Conservation (phyloP, 2,888 invertebrate species). For the Anarsia innoxiella region DNA sequence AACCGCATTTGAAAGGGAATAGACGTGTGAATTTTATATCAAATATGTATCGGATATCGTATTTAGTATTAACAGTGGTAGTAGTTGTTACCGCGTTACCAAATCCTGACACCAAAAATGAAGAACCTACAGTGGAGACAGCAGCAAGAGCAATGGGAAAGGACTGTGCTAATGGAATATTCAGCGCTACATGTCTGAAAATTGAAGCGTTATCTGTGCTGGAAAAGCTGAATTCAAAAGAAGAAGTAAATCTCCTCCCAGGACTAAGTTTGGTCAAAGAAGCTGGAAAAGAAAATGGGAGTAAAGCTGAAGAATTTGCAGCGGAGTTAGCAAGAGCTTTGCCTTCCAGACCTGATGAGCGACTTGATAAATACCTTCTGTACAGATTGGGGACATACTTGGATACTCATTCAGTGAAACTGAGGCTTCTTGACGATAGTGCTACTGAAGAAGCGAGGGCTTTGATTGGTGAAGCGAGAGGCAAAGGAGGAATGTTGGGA, state of each 20-base stretch:
- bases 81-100: constrained; percentile 43
- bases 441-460: constrained; percentile 76
- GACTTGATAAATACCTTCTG: constrained; percentile 83
- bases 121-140: constrained; percentile 35
- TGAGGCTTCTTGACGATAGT: constrained; percentile 80
- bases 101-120: constrained; percentile 36
- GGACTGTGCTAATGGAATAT: constrained; percentile 56
- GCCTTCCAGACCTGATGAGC: constrained; percentile 84
- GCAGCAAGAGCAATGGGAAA: constrained; percentile 48
- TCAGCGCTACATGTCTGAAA: constrained; percentile 60
- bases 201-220: constrained; percentile 61
- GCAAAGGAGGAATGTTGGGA: constrained; percentile 63
- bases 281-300: constrained; percentile 55
- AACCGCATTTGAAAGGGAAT: constrained; percentile 41
- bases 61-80: constrained; percentile 33
- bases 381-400: constrained; percentile 82
- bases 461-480: constrained; percentile 71
- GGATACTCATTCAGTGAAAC: constrained; percentile 82
- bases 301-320: constrained; percentile 81
- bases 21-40: constrained; percentile 53
- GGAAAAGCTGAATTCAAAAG: constrained; percentile 56
- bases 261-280: constrained; percentile 82
- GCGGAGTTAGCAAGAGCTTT: constrained; percentile 83
- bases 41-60: constrained; percentile 47
- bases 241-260: constrained; percentile 52